Percentiles rank a stretch among this genome's conserved stretches.
These are phyloP conservation scores for Strigamia maritima DNA, from an alignment of 2,888 invertebrate genomes.

Conservation along the genomic window DNA sequence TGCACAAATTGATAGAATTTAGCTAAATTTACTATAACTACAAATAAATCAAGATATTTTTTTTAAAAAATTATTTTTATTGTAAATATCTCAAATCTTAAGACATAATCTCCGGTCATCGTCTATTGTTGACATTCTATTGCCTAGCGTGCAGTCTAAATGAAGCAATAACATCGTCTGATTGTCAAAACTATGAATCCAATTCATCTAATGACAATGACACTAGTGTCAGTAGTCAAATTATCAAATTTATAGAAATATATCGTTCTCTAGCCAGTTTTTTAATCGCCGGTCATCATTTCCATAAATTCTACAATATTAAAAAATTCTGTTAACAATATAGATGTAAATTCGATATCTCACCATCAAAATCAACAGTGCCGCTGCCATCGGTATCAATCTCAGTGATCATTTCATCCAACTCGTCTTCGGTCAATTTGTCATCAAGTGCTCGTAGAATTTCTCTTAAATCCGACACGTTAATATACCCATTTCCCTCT, in stretches of 20 bases:
- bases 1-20: too few species aligned
- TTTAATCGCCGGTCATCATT: constrained; percentile 89
- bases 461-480: constrained; percentile 86
- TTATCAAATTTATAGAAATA: neutral
- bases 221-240: too few species aligned
- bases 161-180: neutral
- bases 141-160: too few species aligned
- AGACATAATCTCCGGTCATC: too few species aligned
- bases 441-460: constrained; percentile 94
- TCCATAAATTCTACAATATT: constrained; percentile 83
- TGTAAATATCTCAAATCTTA: too few species aligned
- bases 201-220: constrained; percentile 6
- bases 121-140: too few species aligned
- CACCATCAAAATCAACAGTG: constrained; percentile 98
- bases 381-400: constrained; percentile 98
- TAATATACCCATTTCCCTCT: constrained; percentile 92
- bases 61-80: too few species aligned
- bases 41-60: too few species aligned
- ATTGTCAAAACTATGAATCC: neutral
- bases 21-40: too few species aligned
- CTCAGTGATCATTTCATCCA: constrained; percentile 96
- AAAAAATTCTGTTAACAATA: neutral
- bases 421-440: constrained; percentile 87
- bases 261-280: too few species aligned
- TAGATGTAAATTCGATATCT: too few species aligned